Evolutionary conservation across 2,797 vertebrate species (phyloP), one percentile per base, ranked within the genome.

Genomic region (Sitta carolinensis): DNA sequence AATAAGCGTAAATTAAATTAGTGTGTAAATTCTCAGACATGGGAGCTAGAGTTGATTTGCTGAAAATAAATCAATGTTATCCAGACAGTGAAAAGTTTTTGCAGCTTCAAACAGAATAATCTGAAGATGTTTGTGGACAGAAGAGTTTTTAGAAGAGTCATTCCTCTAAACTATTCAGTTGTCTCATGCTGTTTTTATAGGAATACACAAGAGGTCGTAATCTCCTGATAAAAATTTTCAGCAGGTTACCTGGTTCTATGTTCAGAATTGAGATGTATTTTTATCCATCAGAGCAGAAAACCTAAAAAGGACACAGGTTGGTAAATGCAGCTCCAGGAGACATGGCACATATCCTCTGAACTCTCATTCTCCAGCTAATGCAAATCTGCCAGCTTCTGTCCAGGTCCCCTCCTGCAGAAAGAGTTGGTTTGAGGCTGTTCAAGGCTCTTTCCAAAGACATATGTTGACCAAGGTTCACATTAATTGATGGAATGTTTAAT

Each of bases 301-400:
- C 32, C 12, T 68, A 7, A 42, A 86, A 87, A 63, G 30, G 40
- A 84, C 45, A 54, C 13, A 22, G 1, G 8, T 11, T 59, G 42
- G n/a, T 51, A 89, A 92, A 48, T 2, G 14, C 42, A 83, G 34
- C 48, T 77, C 40, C 58, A 63, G 76, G 42, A 62, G 25, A 34
- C 0, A 1, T 2, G 2, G 26, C 15, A 2, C 6, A n/a, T 74
- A 36, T 1, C 0, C 29, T 38, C 57, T 1, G 2, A 66, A 22
- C 10, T 68, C 45, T 69, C 27, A 6, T 25, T 59, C 25, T 83
- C 36, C 50, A 48, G 43, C 11, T 32, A 50, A 36, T 26, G 16
- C 5, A 72, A 92, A 84, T 25, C 30, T 73, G 10, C 20, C n/a
- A 15, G 12, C 26, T 54, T 29, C 19, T 85, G 20, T 17, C 29